Conservation (phyloP, 1,140 invertebrate genomes). For the Tribolium castaneum region DNA sequence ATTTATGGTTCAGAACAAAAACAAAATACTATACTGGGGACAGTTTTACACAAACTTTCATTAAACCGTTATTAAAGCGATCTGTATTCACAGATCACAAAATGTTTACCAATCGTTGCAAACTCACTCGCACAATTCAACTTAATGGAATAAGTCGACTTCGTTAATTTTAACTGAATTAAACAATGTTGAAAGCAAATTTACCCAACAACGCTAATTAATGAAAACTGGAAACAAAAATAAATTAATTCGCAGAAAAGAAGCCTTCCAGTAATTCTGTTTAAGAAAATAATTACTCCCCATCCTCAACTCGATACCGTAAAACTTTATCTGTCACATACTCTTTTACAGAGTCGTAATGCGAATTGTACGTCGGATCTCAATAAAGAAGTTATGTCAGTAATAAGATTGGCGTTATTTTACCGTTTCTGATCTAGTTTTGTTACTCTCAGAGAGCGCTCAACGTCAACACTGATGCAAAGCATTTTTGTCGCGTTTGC, state of each 20-base stretch:
- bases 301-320: background rate
- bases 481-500: background rate
- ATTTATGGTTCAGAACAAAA: background rate
- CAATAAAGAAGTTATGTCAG: background rate
- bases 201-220: background rate
- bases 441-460: background rate
- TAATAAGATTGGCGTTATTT: background rate
- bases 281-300: background rate
- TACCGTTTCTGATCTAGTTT: background rate
- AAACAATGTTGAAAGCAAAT: background rate
- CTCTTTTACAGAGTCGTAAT: background rate
- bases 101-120: background rate
- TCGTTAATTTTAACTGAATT: background rate
- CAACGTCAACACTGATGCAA: background rate
- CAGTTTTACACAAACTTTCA: background rate
- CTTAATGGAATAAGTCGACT: background rate
- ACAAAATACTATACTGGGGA: slow-evolving; percentile 3
- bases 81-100: background rate
- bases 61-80: no score
- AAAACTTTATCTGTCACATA: background rate
- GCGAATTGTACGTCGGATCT: background rate
- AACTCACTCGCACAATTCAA: background rate
- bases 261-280: background rate
- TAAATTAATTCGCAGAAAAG: background rate
- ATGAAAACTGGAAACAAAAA: background rate